Evolutionary conservation across 2,113 vertebrate genomes (phyloP).

Genomic region (Terrapene triunguis): DNA sequence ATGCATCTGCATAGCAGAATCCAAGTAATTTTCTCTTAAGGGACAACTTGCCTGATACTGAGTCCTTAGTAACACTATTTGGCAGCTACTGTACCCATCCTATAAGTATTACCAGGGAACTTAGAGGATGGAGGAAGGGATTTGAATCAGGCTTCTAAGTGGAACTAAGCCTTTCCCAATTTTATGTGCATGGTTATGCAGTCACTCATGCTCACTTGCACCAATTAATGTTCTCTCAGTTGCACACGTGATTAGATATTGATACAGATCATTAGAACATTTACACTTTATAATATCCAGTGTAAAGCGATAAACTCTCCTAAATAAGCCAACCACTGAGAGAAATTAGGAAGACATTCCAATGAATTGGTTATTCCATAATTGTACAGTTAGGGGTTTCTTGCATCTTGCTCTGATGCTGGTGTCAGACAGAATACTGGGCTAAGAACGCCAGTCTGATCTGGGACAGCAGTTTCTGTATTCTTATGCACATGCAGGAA

Average conservation of each 20-base stretch:
- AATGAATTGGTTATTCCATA: not conserved
- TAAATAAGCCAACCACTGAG: not conserved
- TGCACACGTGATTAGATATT: not conserved
- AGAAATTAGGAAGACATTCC: not conserved
- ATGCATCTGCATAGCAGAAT: slow-evolving; percentile 31
- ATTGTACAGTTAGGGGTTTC: not conserved
- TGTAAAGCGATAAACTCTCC: not conserved
- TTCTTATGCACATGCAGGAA: slow-evolving; percentile 23
- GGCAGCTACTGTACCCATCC: not conserved
- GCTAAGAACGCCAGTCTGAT: slow-evolving; percentile 2
- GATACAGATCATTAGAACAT: not conserved
- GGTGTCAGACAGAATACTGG: slow-evolving; percentile 15
- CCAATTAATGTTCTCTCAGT: not conserved
- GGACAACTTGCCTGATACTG: slow-evolving; percentile 13
- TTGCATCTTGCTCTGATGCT: slow-evolving; percentile 72
- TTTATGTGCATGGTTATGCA: not conserved
- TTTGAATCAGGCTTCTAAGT: slow-evolving; percentile 42
- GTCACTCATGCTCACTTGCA: not conserved
- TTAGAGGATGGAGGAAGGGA: not conserved
- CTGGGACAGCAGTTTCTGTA: slow-evolving; percentile 2
- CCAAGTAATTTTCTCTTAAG: not conserved
- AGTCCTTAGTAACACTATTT: not conserved
- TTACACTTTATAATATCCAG: not conserved
- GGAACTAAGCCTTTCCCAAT: not conserved
- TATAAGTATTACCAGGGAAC: not conserved